Base-by-base conservation (phyloP, 2,888 invertebrate genomes). In the Cybosia mesomella region DNA sequence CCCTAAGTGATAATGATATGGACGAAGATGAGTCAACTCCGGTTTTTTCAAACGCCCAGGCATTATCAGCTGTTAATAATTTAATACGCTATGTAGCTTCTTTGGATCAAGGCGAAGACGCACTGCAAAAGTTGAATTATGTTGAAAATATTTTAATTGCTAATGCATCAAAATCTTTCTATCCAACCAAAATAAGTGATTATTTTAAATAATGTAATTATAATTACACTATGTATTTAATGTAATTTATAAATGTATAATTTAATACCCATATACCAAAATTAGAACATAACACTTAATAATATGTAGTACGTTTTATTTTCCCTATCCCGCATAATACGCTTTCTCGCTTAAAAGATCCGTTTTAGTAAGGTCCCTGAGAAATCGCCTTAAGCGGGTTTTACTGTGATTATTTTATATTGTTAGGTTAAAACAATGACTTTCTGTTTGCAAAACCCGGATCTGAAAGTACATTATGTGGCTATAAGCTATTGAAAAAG, bases 11-110 rank as follows among this genome's bases (percentile, higher is more conserved):
- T 58, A 24, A 43, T n/a, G n/a, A n/a, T n/a, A n/a, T n/a, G n/a
- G 28, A 39, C 10, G 49, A 58, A 21, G 58, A 49, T 21, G 39
- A 58, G 34, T 32, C 34, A 28, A 53, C 61, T 34, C 63, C 54
- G 18, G 13, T 54, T 32, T 24, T 54, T 13, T 21, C 53, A 2
- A 62, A 54, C 1, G 34, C 22, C n/a, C 63, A 63, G 34, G 63
- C 63, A 34, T 36, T 63, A 22, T 65, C 22, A 34, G 58, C 49
- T n/a, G 43, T 64, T 21, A 57, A 64, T 58, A 28, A 57, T 64
- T 58, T 62, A 49, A 64, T 58, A 58, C 58, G 58, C 58, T 65
- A 65, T 58, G 13, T 65, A 49, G 58, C 49, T 43, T 36, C 57
- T 24, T 64, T 64, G 39, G 8, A 34, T 28, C 2, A 64, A 43